Base-by-base conservation (phyloP, 1,140 invertebrate genomes). In the Periplaneta americana region DNA sequence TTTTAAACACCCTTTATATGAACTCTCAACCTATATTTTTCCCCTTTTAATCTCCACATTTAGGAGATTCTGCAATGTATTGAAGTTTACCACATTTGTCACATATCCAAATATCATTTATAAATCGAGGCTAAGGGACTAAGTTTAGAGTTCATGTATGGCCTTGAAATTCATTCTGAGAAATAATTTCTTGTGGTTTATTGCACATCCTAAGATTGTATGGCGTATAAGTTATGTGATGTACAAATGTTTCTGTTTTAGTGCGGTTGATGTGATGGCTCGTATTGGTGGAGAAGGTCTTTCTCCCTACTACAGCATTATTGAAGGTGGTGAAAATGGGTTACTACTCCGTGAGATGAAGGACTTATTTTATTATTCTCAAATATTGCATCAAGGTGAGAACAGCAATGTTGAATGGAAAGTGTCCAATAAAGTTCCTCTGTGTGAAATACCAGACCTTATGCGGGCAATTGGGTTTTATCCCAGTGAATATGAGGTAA, bases 381-480 rank as follows among this genome's bases (percentile, higher is more conserved):
- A 95, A 88, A 93, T 95, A 32, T 87, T 91, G 80, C 92, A 93
- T 83, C 92, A 94, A 86, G 93, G 92, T 18, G 91, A 94, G 48
- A 91, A 93, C 85, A 91, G 91, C 0, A 91, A 89, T 74, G 88
- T 90, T 3, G 88, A 89, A 76, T 86, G 93, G 80, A 85, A 87
- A 22, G 89, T 94, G 11, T 89, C 89, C 2, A 90, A 91, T 34
- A 89, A 87, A 78, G 92, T 95, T 28, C 88, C 89, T 3, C 87
- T 93, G 9, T 88, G 90, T 34, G 92, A 94, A 84, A 87, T 95
- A 78, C 92, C 94, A 17, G 93, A 93, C 87, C 86, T 95, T 0
- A 92, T 95, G 90, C 88, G 93, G 83, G 92, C 93, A n/a, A 88
- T 94, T 84, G 94, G 94, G 80, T 95, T 90, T 87, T 95, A 93